phyloP scores from a whole-genome alignment of 2,888 invertebrate species.

The Conistra vaccinii region DNA sequence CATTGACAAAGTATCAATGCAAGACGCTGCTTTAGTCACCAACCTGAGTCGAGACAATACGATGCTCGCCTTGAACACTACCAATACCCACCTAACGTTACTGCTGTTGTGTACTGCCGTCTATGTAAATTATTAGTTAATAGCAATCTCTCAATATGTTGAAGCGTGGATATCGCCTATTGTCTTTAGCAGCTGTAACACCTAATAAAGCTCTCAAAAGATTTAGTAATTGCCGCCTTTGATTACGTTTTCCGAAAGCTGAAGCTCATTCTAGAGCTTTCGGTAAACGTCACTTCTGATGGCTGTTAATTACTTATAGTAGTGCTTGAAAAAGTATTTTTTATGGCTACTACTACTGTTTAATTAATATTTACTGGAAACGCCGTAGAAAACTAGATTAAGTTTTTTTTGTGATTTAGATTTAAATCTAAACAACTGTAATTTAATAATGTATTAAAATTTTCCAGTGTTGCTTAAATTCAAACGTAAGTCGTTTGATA shows the following conservation, averaged over 20 bases:
- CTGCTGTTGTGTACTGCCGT: neutral
- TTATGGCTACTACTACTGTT: neutral
- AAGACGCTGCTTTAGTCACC: neutral
- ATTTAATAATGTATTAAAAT: neutral
- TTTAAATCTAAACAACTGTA: too few species aligned
- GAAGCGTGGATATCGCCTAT: neutral
- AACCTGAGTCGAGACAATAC: slow-evolving; percentile 4
- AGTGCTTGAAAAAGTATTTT: neutral
- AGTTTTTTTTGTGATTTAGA: too few species aligned
- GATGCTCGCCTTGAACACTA: slow-evolving; percentile 6
- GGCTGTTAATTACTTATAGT: neutral
- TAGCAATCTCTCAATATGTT: slow-evolving; percentile 9
- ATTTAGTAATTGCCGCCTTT: slow-evolving; percentile 9
- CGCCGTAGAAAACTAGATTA: neutral
- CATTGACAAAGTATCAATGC: neutral
- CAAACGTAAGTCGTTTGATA: neutral
- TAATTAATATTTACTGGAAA: neutral
- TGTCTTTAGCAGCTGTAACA: neutral
- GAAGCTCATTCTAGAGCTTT: slow-evolving; percentile 1
- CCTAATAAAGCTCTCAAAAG: slow-evolving; percentile 2
- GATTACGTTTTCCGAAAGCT: neutral
- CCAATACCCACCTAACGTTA: neutral
- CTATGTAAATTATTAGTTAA: slow-evolving; percentile 11
- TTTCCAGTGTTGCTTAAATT: neutral
- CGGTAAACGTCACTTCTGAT: neutral